phyloP scores from a whole-genome alignment of 2,797 vertebrate genomes.

The Leuciscus waleckii region DNA sequence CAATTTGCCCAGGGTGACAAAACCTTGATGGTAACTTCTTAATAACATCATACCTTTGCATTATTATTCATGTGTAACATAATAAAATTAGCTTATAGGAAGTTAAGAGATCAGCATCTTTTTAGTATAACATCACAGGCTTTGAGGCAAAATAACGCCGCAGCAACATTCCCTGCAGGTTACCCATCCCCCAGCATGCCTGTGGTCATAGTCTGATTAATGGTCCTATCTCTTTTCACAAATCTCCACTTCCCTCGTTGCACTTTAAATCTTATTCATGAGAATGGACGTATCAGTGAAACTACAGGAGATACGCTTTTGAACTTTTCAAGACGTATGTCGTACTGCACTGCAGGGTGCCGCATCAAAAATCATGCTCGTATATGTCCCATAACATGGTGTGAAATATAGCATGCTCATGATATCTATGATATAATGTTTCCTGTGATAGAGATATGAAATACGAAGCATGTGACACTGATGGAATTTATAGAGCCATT shows the following conservation, averaged over 20 bases:
- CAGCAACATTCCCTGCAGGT: conserved; percentile 12
- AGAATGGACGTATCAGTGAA: conserved; percentile 41
- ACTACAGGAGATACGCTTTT: conserved; percentile 41
- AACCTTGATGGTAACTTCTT: not conserved
- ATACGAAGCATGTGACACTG: conserved; percentile 10
- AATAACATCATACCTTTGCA: not conserved
- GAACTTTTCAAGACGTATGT: conserved; percentile 24
- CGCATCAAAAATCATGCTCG: conserved; percentile 20
- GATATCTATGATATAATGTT: conserved; percentile 24
- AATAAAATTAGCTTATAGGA: not conserved
- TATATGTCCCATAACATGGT: conserved; percentile 24
- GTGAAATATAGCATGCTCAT: conserved; percentile 39
- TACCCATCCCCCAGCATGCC: conserved; percentile 39
- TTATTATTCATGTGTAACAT: conserved; percentile 9
- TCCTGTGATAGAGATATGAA: conserved; percentile 18
- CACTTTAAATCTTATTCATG: conserved; percentile 48
- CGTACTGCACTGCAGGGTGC: not conserved
- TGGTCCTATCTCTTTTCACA: conserved; percentile 47
- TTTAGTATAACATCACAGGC: conserved; percentile 14
- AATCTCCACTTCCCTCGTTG: conserved; percentile 40
- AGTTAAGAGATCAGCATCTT: conserved; percentile 28
- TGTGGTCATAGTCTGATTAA: conserved; percentile 48
- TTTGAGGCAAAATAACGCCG: not conserved
- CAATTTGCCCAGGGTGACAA: not conserved
- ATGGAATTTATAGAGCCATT: conserved; percentile 38